Base-by-base conservation (phyloP, 2,888 invertebrate genomes). In the Epirrhoe tristata region DNA sequence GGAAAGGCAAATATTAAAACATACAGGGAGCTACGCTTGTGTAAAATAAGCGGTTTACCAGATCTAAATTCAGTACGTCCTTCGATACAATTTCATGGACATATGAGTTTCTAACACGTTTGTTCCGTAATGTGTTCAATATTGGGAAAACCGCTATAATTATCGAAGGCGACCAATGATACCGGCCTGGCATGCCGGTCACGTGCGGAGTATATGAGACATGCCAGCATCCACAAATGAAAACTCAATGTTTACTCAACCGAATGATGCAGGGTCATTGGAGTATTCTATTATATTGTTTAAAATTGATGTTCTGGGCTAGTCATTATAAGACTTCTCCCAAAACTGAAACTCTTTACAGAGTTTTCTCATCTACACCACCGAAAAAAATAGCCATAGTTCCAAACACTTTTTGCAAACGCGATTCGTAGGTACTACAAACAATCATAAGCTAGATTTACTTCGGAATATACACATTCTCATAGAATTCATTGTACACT, bases 201-300 rank as follows among this genome's bases (percentile, higher is more conserved):
- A 90, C 90, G 90, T 87, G 79, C 79, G 71, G 74, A 71, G 82
- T 84, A 86, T 88, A 89, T 86, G 87, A 87, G 87, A 86, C 87
- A 82, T 83, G 82, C 79, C 78, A 78, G 82, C 77, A 78, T 77
- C 83, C 81, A 74, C 82, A 85, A 86, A 88, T 87, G 84, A 86
- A 80, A 84, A 81, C 73, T 62, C 63, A 57, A 70, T 59, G 63
- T 66, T 60, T 68, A 69, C 67, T 59, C 24, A 24, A 31, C 61
- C 64, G 58, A 69, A 68, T 56, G 64, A 64, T 65, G 63, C 61
- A 14, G n/a, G 54, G 5, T 1, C 54, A 36, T 36, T 16, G 36
- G n/a, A 14, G 1, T 5, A 16, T 48, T 48, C 6, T 48, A 48
- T 48, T 1, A 6, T 16, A 48, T 48, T 7, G 1, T 16, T 16